phyloP scores from a whole-genome alignment of 1,140 invertebrate species.

The Gonatopus flavifemur region DNA sequence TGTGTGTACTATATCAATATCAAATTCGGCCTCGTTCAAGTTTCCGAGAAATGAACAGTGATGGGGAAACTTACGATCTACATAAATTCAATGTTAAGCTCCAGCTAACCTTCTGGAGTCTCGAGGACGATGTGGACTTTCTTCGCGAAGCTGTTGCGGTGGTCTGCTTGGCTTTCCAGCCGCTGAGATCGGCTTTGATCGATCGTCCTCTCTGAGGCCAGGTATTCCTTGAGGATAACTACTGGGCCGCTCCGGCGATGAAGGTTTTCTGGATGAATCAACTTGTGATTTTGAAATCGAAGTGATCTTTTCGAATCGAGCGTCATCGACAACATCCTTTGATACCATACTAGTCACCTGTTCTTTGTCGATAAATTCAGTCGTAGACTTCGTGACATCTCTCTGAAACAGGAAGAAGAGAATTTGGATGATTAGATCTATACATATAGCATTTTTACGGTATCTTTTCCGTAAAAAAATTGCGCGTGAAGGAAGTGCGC shows the following conservation, averaged over 20 bases:
- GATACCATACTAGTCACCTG: slow-evolving; percentile 52
- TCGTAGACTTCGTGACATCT: slow-evolving; percentile 49
- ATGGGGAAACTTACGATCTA: too few relatives aligned
- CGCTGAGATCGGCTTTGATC: slow-evolving; percentile 38
- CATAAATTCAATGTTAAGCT: not conserved
- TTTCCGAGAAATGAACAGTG: too few relatives aligned
- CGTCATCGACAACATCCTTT: slow-evolving; percentile 46
- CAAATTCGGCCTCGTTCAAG: too few relatives aligned
- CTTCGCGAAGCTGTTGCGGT: slow-evolving; percentile 29
- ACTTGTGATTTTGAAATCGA: slow-evolving; percentile 16
- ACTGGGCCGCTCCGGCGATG: slow-evolving; percentile 36
- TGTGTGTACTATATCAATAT: too few relatives aligned
- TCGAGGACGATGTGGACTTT: slow-evolving; percentile 15
- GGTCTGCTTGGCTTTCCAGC: slow-evolving; percentile 45
- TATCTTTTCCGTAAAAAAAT: too few relatives aligned
- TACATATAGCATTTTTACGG: too few relatives aligned
- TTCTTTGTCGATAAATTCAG: slow-evolving; percentile 41
- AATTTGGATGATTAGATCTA: too few relatives aligned
- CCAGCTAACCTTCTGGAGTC: slow-evolving; percentile 12
- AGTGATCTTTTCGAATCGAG: slow-evolving; percentile 27
- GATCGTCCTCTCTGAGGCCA: slow-evolving; percentile 43
- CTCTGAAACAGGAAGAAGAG: slow-evolving; percentile 26
- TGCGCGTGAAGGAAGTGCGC: too few relatives aligned
- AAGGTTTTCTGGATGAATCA: slow-evolving; percentile 26
- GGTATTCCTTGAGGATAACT: slow-evolving; percentile 45